Evolutionary conservation across 1,140 invertebrate species (phyloP).

Genomic region (Euglossa dilemma): DNA sequence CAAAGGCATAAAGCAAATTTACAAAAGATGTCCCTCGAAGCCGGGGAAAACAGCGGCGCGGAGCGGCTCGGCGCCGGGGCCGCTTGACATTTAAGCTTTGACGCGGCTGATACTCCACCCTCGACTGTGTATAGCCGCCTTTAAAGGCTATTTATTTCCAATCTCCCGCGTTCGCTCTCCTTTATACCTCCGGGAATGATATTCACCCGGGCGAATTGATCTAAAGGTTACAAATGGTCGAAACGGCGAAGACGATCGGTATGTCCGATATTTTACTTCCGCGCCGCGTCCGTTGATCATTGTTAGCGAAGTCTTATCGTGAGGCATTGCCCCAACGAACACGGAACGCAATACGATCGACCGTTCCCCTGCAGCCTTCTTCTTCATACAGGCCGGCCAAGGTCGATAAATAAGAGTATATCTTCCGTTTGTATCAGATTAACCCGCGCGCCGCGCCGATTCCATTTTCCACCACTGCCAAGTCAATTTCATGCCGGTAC

Average conservation of each 20-base stretch:
- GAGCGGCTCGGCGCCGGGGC: too few species aligned
- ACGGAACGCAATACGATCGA: not conserved
- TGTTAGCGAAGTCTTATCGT: slow-evolving; percentile 35
- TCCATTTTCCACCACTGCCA: slow-evolving; percentile 15
- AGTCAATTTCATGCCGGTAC: slow-evolving; percentile 2
- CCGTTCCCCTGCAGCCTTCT: not conserved
- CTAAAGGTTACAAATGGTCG: slow-evolving; percentile 46
- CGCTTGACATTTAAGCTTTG: slow-evolving; percentile 22
- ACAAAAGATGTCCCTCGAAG: not conserved
- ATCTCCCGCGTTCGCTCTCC: not conserved
- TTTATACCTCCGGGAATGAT: slow-evolving; percentile 15
- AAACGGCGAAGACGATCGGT: slow-evolving; percentile 1
- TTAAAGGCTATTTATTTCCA: slow-evolving; percentile 40
- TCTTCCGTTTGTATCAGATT: slow-evolving; percentile 17
- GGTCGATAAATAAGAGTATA: slow-evolving; percentile 15
- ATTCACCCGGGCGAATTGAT: slow-evolving; percentile 30
- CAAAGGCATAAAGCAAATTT: slow-evolving; percentile 3
- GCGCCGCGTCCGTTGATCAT: slow-evolving; percentile 21
- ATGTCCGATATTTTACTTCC: slow-evolving; percentile 27
- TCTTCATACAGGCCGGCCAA: not conserved
- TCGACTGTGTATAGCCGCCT: not conserved
- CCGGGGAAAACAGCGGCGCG: not conserved
- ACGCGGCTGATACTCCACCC: not conserved
- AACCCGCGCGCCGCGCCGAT: not conserved
- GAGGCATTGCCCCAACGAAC: not conserved